Conservation (phyloP, 2,797 vertebrate species). For the Amblyraja radiata region DNA sequence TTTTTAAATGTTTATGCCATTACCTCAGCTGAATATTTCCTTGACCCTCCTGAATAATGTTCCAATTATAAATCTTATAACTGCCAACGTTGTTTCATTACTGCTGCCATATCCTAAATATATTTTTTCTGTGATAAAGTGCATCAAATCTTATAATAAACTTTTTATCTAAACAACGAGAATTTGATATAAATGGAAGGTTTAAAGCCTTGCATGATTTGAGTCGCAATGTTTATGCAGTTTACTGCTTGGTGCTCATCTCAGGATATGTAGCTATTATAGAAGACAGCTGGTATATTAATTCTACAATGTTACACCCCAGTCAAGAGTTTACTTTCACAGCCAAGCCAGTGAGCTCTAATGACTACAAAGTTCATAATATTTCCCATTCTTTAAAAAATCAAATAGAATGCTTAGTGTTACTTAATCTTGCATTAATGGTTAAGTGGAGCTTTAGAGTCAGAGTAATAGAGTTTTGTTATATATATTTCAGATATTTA, state of each 20-base stretch:
- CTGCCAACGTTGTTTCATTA: not conserved
- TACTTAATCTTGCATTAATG: not conserved
- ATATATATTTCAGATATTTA: not conserved
- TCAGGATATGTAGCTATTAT: not conserved
- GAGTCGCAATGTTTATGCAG: not conserved
- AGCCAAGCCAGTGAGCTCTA: not conserved
- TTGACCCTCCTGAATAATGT: not conserved
- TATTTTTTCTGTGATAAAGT: not conserved
- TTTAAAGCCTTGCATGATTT: not conserved
- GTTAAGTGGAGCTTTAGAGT: not conserved
- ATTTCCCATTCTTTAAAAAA: not conserved
- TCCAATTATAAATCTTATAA: slow-evolving; percentile 26
- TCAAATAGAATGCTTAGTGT: not conserved
- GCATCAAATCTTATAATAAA: not conserved
- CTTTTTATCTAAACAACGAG: not conserved
- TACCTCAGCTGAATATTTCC: not conserved
- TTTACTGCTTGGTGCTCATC: not conserved
- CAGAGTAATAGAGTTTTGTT: not conserved
- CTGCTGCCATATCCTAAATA: not conserved
- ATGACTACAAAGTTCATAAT: not conserved
- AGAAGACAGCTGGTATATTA: not conserved
- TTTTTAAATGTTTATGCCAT: not conserved
- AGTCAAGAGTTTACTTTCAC: not conserved
- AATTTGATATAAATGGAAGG: not conserved
- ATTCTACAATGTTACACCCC: not conserved